A percentile compares a stretch with the other conserved stretches of the same genome.
phyloP scores from a whole-genome alignment of 2,888 invertebrate species.

The Leuctra nigra region DNA sequence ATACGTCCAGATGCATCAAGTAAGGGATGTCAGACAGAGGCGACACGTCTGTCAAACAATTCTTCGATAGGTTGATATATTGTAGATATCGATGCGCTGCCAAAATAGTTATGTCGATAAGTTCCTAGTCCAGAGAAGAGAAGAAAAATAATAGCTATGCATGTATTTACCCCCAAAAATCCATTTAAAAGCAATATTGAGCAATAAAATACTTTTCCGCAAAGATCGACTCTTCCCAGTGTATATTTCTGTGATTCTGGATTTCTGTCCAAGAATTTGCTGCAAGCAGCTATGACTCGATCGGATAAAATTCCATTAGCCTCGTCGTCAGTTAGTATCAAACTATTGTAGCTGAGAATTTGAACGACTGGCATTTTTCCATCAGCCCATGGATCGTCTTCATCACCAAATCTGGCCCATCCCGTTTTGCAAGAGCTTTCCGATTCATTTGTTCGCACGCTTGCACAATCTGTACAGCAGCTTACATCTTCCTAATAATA shows the following conservation, averaged over 20 bases:
- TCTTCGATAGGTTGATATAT: conserved; percentile 53
- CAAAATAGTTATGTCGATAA: conserved; percentile 47
- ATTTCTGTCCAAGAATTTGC: conserved; percentile 1
- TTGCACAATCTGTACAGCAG: background rate
- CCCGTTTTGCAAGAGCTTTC: background rate
- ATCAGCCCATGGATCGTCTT: conserved; percentile 6
- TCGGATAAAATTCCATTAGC: background rate
- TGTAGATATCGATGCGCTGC: conserved; percentile 51
- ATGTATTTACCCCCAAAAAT: too few species aligned
- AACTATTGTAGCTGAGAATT: background rate
- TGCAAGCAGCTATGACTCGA: background rate
- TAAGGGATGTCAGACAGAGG: conserved; percentile 48
- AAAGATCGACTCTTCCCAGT: background rate
- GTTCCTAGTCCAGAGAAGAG: conserved; percentile 34
- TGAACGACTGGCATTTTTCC: background rate
- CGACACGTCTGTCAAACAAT: conserved; percentile 46
- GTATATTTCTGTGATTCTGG: background rate
- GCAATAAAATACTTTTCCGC: background rate
- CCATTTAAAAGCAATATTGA: too few species aligned
- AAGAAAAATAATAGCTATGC: too few species aligned
- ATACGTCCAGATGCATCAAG: conserved; percentile 50
- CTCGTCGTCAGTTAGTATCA: background rate
- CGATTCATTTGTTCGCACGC: background rate
- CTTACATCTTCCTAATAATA: background rate
- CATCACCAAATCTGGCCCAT: background rate